Evolutionary conservation across 2,797 vertebrate species (phyloP).

Genomic region (Neoniphon sammara): DNA sequence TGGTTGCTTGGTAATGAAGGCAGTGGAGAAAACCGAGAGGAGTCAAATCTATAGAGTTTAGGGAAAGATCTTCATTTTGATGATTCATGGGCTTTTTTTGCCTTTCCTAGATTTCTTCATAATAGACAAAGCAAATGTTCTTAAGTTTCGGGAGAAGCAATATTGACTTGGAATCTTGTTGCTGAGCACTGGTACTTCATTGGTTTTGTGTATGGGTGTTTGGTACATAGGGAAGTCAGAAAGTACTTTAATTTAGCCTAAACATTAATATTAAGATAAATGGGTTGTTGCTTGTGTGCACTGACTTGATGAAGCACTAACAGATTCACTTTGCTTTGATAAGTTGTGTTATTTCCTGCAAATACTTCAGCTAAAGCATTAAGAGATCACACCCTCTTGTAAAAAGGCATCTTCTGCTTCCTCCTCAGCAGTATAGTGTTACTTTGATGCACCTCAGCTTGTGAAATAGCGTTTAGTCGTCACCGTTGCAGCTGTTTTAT

Average conservation of each 20-base stretch:
- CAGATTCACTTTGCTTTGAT: conserved; percentile 21
- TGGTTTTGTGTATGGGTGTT: no score
- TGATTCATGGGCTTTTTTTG: no score
- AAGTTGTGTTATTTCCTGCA: not conserved
- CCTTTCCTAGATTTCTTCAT: no score
- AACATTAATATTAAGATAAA: not conserved
- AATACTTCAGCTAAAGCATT: not conserved
- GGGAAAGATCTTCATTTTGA: no score
- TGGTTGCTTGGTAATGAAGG: no score
- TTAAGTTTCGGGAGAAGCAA: no score
- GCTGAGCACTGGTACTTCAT: no score
- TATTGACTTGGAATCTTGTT: not conserved
- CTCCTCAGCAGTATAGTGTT: conserved; percentile 22
- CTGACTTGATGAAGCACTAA: fast-evolving
- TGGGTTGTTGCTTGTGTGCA: not conserved
- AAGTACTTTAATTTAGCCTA: not conserved
- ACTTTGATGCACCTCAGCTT: not conserved
- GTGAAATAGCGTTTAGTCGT: not conserved
- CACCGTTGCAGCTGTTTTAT: not conserved
- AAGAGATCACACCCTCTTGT: conserved; percentile 36
- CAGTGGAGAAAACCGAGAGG: no score
- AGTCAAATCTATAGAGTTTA: no score
- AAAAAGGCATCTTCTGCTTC: conserved; percentile 17
- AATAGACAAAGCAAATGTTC: no score
- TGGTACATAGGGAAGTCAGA: not conserved